Conservation (phyloP, 2,888 invertebrate species). For the Patella ulyssiponensis region DNA sequence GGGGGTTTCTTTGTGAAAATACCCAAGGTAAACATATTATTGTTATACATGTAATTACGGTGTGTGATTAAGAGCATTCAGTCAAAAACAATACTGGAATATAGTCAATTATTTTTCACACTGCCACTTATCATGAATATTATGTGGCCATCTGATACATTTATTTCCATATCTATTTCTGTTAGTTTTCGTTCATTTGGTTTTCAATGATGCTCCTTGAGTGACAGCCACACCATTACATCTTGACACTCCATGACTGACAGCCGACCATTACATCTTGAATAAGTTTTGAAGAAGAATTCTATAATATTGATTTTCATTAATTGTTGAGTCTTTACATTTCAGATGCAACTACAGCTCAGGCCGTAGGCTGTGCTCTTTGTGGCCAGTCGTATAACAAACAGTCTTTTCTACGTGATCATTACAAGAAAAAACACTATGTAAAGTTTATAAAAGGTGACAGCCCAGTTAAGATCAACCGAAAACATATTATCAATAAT, state of each 20-base stretch:
- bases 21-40: no score
- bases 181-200: no score
- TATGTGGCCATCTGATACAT: no score
- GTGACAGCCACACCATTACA: neutral
- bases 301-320: neutral
- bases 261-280: neutral
- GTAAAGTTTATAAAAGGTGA: constrained; percentile 25
- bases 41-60: no score
- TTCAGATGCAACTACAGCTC: constrained; percentile 45
- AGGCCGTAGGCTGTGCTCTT: constrained; percentile 45
- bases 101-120: no score
- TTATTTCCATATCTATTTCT: no score
- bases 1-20: no score
- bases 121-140: no score
- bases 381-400: constrained; percentile 49
- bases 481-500: constrained; percentile 1
- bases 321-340: constrained; percentile 17
- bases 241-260: neutral
- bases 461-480: neutral
- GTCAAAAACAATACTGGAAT: no score
- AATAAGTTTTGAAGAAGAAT: neutral
- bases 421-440: constrained; percentile 50
- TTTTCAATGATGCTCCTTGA: no score
- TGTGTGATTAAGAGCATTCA: no score
- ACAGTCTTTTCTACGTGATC: constrained; percentile 43